phyloP scores from a whole-genome alignment of 53 echinoderm and acorn worm species.

The Luidia sarsii region DNA sequence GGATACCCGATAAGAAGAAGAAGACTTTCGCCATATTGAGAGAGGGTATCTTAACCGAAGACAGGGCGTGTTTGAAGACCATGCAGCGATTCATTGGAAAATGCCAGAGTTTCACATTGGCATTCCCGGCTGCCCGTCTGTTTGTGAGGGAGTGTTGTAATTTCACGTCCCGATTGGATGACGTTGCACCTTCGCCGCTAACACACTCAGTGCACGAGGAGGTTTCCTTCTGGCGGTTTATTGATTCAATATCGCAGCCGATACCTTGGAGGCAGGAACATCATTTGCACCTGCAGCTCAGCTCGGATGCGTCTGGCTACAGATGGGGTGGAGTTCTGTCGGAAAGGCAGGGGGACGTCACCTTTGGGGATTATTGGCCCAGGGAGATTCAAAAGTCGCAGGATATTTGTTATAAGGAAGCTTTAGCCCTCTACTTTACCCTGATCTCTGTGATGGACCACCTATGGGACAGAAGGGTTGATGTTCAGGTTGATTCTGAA shows the following conservation, averaged over 20 bases:
- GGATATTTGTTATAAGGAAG: conserved; percentile 26
- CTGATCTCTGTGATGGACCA: conserved; percentile 5
- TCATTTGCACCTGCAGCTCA: not conserved
- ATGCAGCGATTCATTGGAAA: too few relatives aligned
- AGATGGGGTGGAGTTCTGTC: conserved; percentile 16
- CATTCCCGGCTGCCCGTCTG: too few relatives aligned
- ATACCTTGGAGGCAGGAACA: conserved; percentile 30
- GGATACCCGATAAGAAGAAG: too few relatives aligned
- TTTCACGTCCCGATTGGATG: not conserved
- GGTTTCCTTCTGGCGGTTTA: conserved; percentile 20
- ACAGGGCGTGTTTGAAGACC: too few relatives aligned
- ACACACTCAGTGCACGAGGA: not conserved
- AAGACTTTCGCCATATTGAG: too few relatives aligned
- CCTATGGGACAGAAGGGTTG: conserved; percentile 18
- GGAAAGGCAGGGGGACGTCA: not conserved
- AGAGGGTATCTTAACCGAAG: too few relatives aligned
- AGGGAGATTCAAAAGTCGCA: not conserved
- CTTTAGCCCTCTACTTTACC: conserved; percentile 21
- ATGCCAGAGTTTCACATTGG: too few relatives aligned
- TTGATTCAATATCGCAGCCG: conserved; percentile 10
- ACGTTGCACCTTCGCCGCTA: not conserved
- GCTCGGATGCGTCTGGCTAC: conserved; percentile 22
- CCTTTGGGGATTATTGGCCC: conserved; percentile 29
- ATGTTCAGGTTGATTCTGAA: conserved; percentile 22
- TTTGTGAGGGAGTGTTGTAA: too few relatives aligned